Conservation (phyloP, 1,140 invertebrate genomes). For the Meloidogyne hapla region DNA sequence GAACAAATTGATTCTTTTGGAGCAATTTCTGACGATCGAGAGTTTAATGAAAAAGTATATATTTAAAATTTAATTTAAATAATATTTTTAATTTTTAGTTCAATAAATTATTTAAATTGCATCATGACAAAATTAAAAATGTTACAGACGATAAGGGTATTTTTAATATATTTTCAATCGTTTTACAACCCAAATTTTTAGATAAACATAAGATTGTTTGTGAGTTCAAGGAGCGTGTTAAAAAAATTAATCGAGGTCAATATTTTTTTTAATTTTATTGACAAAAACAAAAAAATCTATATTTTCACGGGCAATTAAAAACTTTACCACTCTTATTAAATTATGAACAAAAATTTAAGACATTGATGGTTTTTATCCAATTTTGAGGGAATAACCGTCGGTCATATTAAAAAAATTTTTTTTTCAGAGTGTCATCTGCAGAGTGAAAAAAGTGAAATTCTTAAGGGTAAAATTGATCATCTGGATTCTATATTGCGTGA, state of each 20-base stretch:
- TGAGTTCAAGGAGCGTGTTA: no score
- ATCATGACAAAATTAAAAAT: neutral
- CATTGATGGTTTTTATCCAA: no score
- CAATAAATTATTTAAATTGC: neutral
- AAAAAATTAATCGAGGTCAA: no score
- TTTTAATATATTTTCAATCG: no score
- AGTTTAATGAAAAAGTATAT: neutral
- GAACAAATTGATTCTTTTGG: neutral
- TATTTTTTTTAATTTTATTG: no score
- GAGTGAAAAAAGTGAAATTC: neutral
- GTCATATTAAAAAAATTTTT: neutral
- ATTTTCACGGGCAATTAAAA: no score
- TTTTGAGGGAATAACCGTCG: no score
- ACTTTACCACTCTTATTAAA: no score
- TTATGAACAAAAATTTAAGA: no score
- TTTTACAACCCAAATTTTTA: no score
- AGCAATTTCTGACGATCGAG: neutral
- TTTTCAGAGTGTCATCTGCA: neutral
- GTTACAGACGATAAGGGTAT: neutral
- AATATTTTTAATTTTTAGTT: neutral
- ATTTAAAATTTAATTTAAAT: neutral
- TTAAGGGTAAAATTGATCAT: neutral
- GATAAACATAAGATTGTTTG: no score
- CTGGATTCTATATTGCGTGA: neutral
- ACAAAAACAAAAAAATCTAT: no score